These are phyloP conservation scores for Sigmodon hispidus DNA, from an alignment of 2,113 vertebrate genomes.

Conservation along the genomic window DNA sequence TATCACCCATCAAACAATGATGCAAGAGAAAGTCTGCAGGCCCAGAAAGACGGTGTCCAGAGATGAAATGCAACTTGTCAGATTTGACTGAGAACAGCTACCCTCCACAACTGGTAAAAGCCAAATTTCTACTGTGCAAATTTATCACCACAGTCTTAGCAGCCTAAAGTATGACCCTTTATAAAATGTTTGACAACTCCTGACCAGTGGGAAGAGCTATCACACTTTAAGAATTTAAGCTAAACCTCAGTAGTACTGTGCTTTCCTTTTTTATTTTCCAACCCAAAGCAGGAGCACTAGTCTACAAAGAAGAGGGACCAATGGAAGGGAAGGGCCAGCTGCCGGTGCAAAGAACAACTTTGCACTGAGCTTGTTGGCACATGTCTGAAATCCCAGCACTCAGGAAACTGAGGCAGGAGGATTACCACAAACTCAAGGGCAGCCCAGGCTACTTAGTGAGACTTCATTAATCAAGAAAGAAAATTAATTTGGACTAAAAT, in stretches of 20 bases:
- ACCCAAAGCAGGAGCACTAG: not conserved
- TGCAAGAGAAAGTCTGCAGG: not conserved
- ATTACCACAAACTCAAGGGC: not conserved
- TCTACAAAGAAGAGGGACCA: not conserved
- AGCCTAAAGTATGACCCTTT: not conserved
- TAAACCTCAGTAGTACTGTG: not conserved
- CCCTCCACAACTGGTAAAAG: not conserved
- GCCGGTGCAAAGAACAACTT: not conserved
- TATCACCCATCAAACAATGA: not conserved
- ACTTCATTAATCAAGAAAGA: not conserved
- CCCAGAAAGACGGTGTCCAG: not conserved
- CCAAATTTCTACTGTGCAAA: not conserved
- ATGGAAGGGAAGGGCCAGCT: not conserved
- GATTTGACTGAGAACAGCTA: not conserved
- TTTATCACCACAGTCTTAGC: not conserved
- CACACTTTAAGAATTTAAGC: not conserved
- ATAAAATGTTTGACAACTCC: not conserved
- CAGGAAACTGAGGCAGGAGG: not conserved
- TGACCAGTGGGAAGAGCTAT: not conserved
- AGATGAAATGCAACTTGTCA: not conserved
- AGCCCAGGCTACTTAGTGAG: rapidly evolving
- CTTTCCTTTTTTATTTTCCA: not conserved
- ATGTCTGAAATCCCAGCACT: not conserved
- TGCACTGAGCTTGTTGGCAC: too few relatives aligned
- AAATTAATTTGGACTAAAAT: not conserved